Conservation (phyloP, 1,140 invertebrate species). For the Drosophila aff. region DNA sequence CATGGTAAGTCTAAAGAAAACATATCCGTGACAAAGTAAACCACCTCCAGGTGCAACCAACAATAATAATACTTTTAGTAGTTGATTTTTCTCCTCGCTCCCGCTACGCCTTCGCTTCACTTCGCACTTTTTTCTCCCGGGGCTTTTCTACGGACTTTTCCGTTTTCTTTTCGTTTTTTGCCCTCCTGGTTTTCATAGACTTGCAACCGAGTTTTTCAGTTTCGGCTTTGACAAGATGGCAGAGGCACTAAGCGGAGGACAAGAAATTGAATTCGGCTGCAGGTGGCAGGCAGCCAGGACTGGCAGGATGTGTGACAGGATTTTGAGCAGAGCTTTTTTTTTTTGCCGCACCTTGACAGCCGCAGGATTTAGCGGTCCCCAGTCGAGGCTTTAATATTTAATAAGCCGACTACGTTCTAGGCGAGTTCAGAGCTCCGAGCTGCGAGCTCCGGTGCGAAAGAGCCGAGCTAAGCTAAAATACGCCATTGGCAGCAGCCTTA, state of each 20-base stretch:
- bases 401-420: constrained; percentile 69
- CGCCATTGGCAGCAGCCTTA: constrained; percentile 18
- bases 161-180: background rate
- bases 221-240: constrained; percentile 57
- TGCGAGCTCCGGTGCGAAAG: background rate
- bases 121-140: constrained; percentile 6
- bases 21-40: constrained; percentile 83
- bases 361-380: constrained; percentile 71
- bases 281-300: constrained; percentile 43
- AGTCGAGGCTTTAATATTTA: constrained; percentile 73
- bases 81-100: constrained; percentile 48
- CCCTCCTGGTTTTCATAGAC: background rate
- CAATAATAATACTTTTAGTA: constrained; percentile 77
- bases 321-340: constrained; percentile 49
- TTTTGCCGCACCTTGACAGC: constrained; percentile 57
- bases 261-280: constrained; percentile 74
- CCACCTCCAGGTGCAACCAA: constrained; percentile 76
- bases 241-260: constrained; percentile 50
- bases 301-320: constrained; percentile 70
- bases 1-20: constrained; percentile 77
- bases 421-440: constrained; percentile 15
- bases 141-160: constrained; percentile 21
- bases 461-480: constrained; percentile 36
- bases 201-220: constrained; percentile 60
- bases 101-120: background rate